Base-by-base conservation (phyloP, 2,113 vertebrate genomes). In the Nothobranchius furzeri region DNA sequence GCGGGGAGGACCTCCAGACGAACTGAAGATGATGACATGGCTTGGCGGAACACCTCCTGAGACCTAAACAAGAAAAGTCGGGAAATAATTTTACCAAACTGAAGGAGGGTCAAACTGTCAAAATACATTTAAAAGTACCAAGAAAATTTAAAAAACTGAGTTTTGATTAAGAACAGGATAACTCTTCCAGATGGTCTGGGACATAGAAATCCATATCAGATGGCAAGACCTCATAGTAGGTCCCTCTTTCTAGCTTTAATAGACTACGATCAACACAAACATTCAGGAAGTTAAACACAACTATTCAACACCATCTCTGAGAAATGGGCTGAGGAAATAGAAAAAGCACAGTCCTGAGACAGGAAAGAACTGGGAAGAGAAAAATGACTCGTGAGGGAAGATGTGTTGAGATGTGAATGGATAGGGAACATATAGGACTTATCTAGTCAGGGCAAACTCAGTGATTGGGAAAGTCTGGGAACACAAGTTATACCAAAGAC, bases 21-120 rank as follows among this genome's bases (percentile, higher is more conserved):
- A 3, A 98, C 89, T 0, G 49, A 63, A 1, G 89, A 73, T 4
- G 90, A 88, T 49, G 76, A 87, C 95, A 98, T 95, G 9, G 95
- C 95, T 78, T 96, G 94, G 3, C 95, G 94, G 71, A 99, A 99
- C 10, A 96, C 88, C 13, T 98, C 96, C 78, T 98, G 96, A 25
- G 97, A 95, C 85, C 97, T 99, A 12, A 1, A 10, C 15, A 25
- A 36, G 9, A 20, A 53, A 14, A 42, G 14, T 17, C 7, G 9
- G n/a, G n/a, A 50, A n/a, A n/a, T 50, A 10, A 9, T 17, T 12
- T 30, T 6, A 15, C 4, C 46, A 14, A 15, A 48, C 2, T 13
- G 14, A 15, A 6, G 15, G 7, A 48, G 15, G 6, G 15, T 9
- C 15, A n/a, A n/a, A 17, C 3, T 17, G n/a, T 2, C 14, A 49